phyloP scores from a whole-genome alignment of 2,797 vertebrate species.

The Leptoclinus maculatus region DNA sequence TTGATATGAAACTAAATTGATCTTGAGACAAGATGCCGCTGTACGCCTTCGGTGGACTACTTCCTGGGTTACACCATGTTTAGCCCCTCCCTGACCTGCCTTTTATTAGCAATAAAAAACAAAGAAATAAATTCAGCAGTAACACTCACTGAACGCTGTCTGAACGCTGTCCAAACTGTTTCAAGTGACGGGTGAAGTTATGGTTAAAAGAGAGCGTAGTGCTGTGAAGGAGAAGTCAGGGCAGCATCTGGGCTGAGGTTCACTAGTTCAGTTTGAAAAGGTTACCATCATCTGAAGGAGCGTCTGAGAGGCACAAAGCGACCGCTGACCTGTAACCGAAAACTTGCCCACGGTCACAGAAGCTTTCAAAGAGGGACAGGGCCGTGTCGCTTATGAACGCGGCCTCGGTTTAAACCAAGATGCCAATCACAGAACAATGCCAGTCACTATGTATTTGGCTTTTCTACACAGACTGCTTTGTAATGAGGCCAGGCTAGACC shows the following conservation, averaged over 20 bases:
- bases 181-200: neutral
- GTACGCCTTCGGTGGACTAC: neutral
- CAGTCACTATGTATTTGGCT: slow-evolving; percentile 80
- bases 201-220: neutral
- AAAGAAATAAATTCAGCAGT: neutral
- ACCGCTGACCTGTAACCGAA: slow-evolving; percentile 78
- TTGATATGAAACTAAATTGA: slow-evolving; percentile 3
- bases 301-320: slow-evolving; percentile 54
- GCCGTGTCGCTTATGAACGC: slow-evolving; percentile 45
- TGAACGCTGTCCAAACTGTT: neutral
- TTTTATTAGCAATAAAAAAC: neutral
- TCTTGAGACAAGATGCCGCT: neutral
- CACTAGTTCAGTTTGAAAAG: slow-evolving; percentile 72
- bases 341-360: slow-evolving; percentile 61
- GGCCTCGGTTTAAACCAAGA: slow-evolving; percentile 58
- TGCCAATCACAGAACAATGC: slow-evolving; percentile 83
- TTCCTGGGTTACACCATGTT: neutral
- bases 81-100: neutral
- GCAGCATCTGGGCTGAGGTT: slow-evolving; percentile 48
- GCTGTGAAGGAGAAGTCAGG: slow-evolving; percentile 23
- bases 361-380: slow-evolving; percentile 44
- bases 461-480: slow-evolving; percentile 69
- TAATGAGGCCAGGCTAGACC: slow-evolving; percentile 71
- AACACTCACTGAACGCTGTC: neutral
- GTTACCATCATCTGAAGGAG: slow-evolving; percentile 69